phyloP scores from a whole-genome alignment of 2,113 vertebrate genomes.

The Siniperca knerii region DNA sequence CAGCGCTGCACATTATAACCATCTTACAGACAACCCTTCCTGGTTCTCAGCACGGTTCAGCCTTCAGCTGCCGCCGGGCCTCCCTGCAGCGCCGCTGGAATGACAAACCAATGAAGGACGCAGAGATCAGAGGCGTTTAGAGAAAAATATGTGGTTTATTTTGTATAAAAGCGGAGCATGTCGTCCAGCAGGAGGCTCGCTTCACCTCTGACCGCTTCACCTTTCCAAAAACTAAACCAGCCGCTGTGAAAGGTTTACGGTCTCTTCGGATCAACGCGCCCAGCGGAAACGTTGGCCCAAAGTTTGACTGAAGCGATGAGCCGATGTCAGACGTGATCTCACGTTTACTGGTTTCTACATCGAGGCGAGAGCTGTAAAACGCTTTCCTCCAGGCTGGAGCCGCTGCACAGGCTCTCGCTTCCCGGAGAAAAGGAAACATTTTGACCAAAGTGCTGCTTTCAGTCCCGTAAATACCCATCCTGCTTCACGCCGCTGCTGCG shows the following conservation, averaged over 20 bases:
- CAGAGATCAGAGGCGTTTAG: conserved; percentile 12
- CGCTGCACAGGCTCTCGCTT: no score
- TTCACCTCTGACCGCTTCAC: conserved; percentile 16
- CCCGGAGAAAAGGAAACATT: neutral
- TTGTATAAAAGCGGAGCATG: conserved; percentile 70
- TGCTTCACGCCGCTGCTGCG: no score
- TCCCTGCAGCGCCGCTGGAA: no score
- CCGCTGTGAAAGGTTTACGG: neutral
- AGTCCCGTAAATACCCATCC: neutral
- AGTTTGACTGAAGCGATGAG: neutral
- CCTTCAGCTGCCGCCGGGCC: no score
- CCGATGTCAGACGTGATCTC: no score
- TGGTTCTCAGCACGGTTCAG: no score
- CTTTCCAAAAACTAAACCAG: conserved; percentile 7
- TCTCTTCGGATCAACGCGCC: neutral
- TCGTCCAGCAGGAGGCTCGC: conserved; percentile 40
- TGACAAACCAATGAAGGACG: neutral
- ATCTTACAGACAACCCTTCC: no score
- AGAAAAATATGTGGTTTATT: conserved; percentile 78
- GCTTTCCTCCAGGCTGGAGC: no score
- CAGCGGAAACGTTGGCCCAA: neutral
- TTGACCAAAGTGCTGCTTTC: neutral
- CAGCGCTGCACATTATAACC: no score
- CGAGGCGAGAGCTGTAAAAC: no score
- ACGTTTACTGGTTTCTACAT: no score